A percentile compares a stretch with the other conserved stretches of the same genome.
phyloP scores from a whole-genome alignment of 2,888 invertebrate genomes.

The Galeopsomyia nigrocyanea region DNA sequence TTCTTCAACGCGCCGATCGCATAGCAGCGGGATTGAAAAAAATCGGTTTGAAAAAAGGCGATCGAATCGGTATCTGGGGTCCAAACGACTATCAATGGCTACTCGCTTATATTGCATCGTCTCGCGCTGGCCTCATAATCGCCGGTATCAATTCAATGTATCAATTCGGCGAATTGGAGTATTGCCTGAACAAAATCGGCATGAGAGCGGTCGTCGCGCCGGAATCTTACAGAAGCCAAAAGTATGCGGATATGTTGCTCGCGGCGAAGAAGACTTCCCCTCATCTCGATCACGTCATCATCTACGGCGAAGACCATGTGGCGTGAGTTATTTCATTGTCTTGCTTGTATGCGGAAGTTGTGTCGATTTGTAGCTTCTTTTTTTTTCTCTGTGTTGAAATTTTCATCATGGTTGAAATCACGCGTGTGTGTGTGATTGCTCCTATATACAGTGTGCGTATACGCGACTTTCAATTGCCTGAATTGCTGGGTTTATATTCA shows the following conservation, averaged over 20 bases:
- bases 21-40: conserved; percentile 81
- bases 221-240: conserved; percentile 74
- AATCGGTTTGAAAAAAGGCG: conserved; percentile 79
- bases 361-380: too few species aligned
- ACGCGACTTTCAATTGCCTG: too few species aligned
- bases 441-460: too few species aligned
- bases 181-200: conserved; percentile 79
- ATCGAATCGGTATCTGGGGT: conserved; percentile 84
- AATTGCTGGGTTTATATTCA: too few species aligned
- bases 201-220: conserved; percentile 78
- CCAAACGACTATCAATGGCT: conserved; percentile 86
- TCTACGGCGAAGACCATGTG: conserved; percentile 56
- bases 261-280: conserved; percentile 71
- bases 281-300: conserved; percentile 69
- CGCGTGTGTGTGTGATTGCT: too few species aligned
- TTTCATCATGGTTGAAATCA: too few species aligned
- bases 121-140: conserved; percentile 79
- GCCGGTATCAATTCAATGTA: conserved; percentile 86
- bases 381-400: too few species aligned
- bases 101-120: conserved; percentile 78
- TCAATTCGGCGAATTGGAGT: conserved; percentile 78
- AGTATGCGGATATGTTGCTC: conserved; percentile 77
- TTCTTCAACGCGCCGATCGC: conserved; percentile 76
- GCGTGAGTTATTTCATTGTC: conserved; percentile 53
- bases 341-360: too few species aligned